Evolutionary conservation across 2,797 vertebrate genomes (phyloP), one percentile per base, ranked within the genome.

Genomic region (Mallotus villosus): DNA sequence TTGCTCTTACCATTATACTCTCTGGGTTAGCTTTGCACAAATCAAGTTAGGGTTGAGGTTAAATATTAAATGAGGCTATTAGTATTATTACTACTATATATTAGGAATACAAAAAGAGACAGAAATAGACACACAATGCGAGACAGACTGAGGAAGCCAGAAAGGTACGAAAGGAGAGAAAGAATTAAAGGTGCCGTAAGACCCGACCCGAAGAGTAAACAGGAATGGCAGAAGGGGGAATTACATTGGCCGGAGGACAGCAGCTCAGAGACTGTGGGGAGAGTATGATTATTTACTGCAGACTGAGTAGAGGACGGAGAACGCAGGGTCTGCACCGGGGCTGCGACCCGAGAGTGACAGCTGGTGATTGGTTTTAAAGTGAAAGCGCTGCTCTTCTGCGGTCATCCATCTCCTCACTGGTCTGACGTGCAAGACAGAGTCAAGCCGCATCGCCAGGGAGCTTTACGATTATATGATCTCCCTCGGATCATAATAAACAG

Each of bases 161-260:
- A 25, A 22, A 8, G 22, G 14, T 9, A 25, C 9, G 3, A 22
- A 60, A 11, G 21, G 21, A 9, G 58, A 60, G n/a, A 22, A 22
- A 25, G 24, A 60, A 21, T 14, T n/a, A 16, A 25, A 61, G 59
- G 59, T 5, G 22, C 46, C 25, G 9, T 19, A n/a, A 55, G 51
- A 16, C 27, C 53, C 19, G 19, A 68, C 41, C 41, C 9, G 19
- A 27, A 55, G 25, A 16, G 67, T 68, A 68, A 68, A 58, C 67
- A 57, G 29, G 25, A 58, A 11, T 17, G 67, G 55, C 67, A 58
- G 67, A 68, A 68, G 51, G 53, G 41, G 67, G 53, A 68, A 68
- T 68, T 68, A 68, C 53, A 41, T 37, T 68, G 66, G 64, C 64
- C 19, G 51, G 41, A 67, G 64, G 64, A 67, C 46, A 67, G 49